Percentiles rank a stretch among this genome's conserved stretches.
Evolutionary conservation across 2,797 vertebrate genomes (phyloP).

Genomic region (Smutsia gigantea): DNA sequence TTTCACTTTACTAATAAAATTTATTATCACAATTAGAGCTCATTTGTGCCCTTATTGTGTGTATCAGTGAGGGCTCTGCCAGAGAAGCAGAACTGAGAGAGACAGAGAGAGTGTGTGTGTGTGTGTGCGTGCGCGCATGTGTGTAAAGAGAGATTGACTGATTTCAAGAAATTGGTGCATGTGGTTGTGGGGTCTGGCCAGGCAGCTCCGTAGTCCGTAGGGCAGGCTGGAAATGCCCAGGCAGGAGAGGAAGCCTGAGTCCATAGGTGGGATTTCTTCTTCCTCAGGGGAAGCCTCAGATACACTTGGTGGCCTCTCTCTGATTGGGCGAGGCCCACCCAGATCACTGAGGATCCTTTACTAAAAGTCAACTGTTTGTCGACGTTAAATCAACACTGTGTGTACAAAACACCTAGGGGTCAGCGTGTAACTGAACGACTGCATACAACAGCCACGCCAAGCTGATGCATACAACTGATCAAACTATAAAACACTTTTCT

Average conservation of each 20-base stretch:
- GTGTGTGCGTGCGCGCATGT: too few species aligned
- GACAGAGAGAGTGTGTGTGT: too few species aligned
- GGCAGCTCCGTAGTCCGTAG: background rate
- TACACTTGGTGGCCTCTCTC: fast-evolving
- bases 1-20: background rate
- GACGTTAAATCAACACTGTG: background rate
- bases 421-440: background rate
- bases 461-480: background rate
- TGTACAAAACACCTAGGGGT: background rate
- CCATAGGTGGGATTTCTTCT: background rate
- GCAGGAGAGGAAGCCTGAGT: fast-evolving
- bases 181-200: background rate
- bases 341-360: background rate
- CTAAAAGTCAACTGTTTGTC: background rate
- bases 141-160: background rate
- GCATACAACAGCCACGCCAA: background rate
- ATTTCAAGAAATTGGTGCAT: background rate
- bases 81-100: background rate
- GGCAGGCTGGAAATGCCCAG: background rate
- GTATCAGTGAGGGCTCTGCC: background rate
- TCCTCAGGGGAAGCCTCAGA: background rate
- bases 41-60: background rate
- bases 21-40: background rate
- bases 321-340: background rate
- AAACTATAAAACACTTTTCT: background rate